Evolutionary conservation across 2,888 invertebrate species (phyloP), one percentile per base, ranked within the genome.

Genomic region (Dynastes tityus): DNA sequence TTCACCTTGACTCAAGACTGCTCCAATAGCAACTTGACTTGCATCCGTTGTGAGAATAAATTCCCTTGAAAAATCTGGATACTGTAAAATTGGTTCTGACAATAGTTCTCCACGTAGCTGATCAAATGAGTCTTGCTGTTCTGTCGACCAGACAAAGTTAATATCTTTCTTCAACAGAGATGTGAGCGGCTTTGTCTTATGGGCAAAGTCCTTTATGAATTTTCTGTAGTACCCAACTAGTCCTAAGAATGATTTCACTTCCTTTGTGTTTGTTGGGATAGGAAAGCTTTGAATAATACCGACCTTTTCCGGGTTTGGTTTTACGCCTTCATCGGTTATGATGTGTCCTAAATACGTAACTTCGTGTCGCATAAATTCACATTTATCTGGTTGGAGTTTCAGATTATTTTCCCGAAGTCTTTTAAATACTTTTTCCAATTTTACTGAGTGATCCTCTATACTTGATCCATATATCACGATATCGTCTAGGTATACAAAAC

Each of bases 1-100:
- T 16, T 70, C 22, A n/a, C 80, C 79, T 78, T 81, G 80, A 45
- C 51, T 70, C 29, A 80, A 63, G 2, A 81, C 73, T 1, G 73
- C 61, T 1, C 78, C 81, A 61, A 80, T 64, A 4, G 80, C 80
- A 63, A 32, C 64, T 27, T 81, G 76, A 27, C 71, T 75, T 6
- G 82, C 80, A 71, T 82, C 80, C 0, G 80, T 80, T 11, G 82
- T 82, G 40, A 81, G 27, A 49, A 74, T 65, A 71, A 82, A 82
- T 58, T 29, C 37, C n/a, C 55, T 45, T 6, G 45, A 45, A 45
- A 45, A 45, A 8, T 45, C 11, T 2, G 45, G 45, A 11, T 45
- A 45, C 8, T 8, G 45, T 8, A 45, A 2, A 8, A 9, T 45
- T 45, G 45, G 45, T 45, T 45, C 45, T 45, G 40, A 5, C 8